A percentile compares a stretch with the other conserved stretches of the same genome.
Conservation (phyloP, 2,888 invertebrate species). For the Acrobasis suavella region DNA sequence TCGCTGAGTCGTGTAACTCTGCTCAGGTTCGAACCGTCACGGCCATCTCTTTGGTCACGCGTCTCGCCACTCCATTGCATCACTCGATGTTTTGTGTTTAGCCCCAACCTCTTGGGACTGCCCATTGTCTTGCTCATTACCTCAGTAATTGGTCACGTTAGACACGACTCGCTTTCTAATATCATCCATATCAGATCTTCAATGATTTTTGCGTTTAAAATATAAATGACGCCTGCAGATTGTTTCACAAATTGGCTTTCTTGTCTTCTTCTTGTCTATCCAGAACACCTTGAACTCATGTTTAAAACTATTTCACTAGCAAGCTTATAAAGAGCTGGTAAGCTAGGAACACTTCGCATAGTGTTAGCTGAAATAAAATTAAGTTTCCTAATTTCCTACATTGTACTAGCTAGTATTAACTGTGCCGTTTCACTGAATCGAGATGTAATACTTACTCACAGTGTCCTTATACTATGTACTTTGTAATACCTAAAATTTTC, state of each 20-base stretch:
- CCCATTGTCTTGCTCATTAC: slow-evolving; percentile 26
- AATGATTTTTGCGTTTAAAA: background rate
- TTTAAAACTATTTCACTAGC: too few relatives aligned
- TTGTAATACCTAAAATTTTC: too few relatives aligned
- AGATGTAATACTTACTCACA: too few relatives aligned
- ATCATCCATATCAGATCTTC: slow-evolving; percentile 30
- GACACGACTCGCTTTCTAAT: slow-evolving; percentile 46
- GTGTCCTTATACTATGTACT: too few relatives aligned
- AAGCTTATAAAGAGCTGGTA: too few relatives aligned
- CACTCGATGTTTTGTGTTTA: slow-evolving; percentile 28
- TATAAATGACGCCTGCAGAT: background rate
- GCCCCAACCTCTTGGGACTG: slow-evolving; percentile 16
- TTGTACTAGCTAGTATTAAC: too few relatives aligned
- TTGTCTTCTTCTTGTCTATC: too few relatives aligned
- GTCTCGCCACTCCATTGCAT: slow-evolving; percentile 27
- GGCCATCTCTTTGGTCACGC: slow-evolving; percentile 28
- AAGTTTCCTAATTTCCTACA: too few relatives aligned
- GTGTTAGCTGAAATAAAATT: too few relatives aligned
- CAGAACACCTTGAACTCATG: too few relatives aligned
- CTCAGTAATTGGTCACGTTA: slow-evolving; percentile 34
- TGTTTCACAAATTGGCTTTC: background rate
- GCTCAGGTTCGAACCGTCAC: slow-evolving; percentile 20
- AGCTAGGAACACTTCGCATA: too few relatives aligned
- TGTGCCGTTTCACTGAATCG: too few relatives aligned
- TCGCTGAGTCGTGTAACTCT: slow-evolving; percentile 3